These are phyloP conservation scores for Amiota mariae DNA, from an alignment of 2,888 invertebrate species.

Conservation along the genomic window DNA sequence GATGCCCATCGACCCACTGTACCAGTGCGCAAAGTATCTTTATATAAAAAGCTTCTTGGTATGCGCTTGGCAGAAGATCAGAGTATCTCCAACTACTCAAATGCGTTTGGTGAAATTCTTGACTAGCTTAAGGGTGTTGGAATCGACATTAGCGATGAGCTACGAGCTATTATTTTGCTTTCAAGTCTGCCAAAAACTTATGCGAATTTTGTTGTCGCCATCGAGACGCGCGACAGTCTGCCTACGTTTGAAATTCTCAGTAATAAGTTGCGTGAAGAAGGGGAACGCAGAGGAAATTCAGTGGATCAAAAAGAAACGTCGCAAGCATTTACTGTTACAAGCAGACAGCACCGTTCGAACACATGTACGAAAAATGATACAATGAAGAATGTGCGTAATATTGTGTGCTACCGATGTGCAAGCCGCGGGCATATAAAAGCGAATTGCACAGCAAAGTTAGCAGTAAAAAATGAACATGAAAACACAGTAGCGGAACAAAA, in stretches of 20 bases:
- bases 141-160: slow-evolving; percentile 34
- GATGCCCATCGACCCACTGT: too few relatives aligned
- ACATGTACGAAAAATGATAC: too few relatives aligned
- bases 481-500: too few relatives aligned
- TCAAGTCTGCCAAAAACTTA: too few relatives aligned
- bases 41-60: too few relatives aligned
- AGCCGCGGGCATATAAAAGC: neutral
- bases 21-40: too few relatives aligned
- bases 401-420: too few relatives aligned
- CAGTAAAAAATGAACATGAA: neutral
- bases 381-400: too few relatives aligned
- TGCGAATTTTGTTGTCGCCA: slow-evolving; percentile 36
- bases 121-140: slow-evolving; percentile 22
- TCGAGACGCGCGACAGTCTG: too few relatives aligned
- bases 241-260: slow-evolving; percentile 2
- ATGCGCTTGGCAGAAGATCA: too few relatives aligned
- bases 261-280: neutral
- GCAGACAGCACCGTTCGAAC: too few relatives aligned
- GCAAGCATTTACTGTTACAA: neutral
- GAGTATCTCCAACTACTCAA: slow-evolving; percentile 34
- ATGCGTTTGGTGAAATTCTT: slow-evolving; percentile 29
- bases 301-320: neutral
- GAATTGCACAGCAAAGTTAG: neutral
- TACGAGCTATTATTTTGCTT: slow-evolving; percentile 32
- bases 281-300: too few relatives aligned